phyloP scores from a whole-genome alignment of 2,113 vertebrate species.

The Pithys albifrons region DNA sequence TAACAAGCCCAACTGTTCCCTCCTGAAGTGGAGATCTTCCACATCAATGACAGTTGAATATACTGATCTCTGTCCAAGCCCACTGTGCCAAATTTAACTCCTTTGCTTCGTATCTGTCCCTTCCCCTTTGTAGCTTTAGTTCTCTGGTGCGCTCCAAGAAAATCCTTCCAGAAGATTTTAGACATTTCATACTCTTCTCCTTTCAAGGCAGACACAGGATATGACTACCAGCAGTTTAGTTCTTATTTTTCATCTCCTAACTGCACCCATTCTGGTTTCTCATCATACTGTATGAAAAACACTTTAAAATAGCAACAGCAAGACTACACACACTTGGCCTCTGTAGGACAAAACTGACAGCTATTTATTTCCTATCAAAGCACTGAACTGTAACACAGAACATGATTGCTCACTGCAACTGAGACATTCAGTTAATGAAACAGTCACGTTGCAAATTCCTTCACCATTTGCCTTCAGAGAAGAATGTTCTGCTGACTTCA shows the following conservation, averaged over 20 bases:
- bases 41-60: background rate
- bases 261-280: background rate
- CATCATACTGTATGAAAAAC: background rate
- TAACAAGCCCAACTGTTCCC: background rate
- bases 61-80: background rate
- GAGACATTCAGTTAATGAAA: background rate
- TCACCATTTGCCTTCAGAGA: background rate
- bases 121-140: background rate
- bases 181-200: background rate
- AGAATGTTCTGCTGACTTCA: background rate
- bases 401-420: background rate
- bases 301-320: background rate
- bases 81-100: background rate
- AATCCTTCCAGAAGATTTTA: background rate
- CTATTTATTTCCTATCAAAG: slow-evolving; percentile 10
- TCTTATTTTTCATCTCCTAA: background rate
- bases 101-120: background rate
- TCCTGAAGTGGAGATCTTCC: background rate
- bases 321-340: background rate
- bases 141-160: background rate
- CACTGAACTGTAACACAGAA: background rate
- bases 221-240: background rate
- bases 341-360: background rate
- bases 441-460: background rate
- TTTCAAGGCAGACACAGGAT: background rate